Evolutionary conservation across 2,113 vertebrate genomes (phyloP), one percentile per base, ranked within the genome.

Genomic region (Dryoscopus gambensis): DNA sequence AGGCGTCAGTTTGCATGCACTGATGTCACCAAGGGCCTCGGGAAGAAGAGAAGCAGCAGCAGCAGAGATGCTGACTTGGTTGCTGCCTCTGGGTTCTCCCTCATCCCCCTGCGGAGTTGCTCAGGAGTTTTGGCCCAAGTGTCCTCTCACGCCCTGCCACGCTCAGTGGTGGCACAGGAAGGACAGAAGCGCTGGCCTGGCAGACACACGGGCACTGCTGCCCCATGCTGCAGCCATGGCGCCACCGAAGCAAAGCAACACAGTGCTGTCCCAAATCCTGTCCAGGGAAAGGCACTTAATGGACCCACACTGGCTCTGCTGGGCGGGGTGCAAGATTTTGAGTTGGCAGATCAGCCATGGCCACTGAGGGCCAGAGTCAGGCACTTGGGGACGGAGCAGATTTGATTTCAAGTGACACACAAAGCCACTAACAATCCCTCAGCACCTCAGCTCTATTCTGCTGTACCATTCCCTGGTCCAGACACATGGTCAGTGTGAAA

Each of bases 211-310:
- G 84, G 74, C 84, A 35, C 63, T 35, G 63, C 84, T 84, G 84
- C 11, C 44, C 78, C 50, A 7, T 1, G 35, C 4, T 42, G 47
- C 91, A 88, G 87, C 93, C 69, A 24, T 2, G 2, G 59, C 2
- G 18, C 71, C 64, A 40, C 39, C 20, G 56, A 75, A 59, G 85
- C 71, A 84, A 40, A 86, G 76, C 33, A 59, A 60, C 23, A 42
- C 2, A 67, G 68, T 9, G 56, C 7, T 69, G 65, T 39, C 60
- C 68, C 42, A 91, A 60, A 82, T 37, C 53, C 24, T 6, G 8
- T 42, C 76, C 73, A 65, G 73, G 25, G 28, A 94, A 96, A 94
- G 96, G 96, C 96, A 96, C 92, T 94, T 94, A 11, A 70, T 14
- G 53, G 88, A 84, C 60, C 21, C 53, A 55, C 62, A 8, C 0